Evolutionary conservation across 1,140 invertebrate genomes (phyloP).

Genomic region (Andrena cerasifolii): DNA sequence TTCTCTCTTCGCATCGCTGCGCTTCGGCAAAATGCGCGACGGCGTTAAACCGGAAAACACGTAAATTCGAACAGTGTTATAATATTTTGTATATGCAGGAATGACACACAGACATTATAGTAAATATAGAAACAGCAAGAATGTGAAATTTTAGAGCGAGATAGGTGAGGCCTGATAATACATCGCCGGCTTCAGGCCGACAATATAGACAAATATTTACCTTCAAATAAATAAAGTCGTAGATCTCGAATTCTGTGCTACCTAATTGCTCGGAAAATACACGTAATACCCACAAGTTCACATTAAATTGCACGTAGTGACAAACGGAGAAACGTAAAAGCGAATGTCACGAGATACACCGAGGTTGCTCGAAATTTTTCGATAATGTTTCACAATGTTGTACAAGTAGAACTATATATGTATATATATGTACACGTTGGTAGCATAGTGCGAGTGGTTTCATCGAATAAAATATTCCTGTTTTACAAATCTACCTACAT

Average conservation of each 20-base stretch:
- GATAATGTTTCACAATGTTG: neutral
- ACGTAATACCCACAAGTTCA: constrained; percentile 40
- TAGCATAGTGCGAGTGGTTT: constrained; percentile 14
- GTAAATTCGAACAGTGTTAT: constrained; percentile 23
- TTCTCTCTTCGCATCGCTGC: too few species aligned
- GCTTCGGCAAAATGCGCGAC: too few species aligned
- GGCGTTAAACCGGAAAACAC: constrained; percentile 18
- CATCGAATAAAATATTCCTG: constrained; percentile 18
- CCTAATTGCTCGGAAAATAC: constrained; percentile 48
- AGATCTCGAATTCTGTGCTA: constrained; percentile 64
- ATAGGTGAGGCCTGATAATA: constrained; percentile 9
- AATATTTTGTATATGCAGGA: constrained; percentile 65
- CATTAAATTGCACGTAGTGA: constrained; percentile 35
- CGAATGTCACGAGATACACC: constrained; percentile 3
- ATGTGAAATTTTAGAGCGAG: constrained; percentile 47
- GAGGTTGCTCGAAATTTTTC: constrained; percentile 19
- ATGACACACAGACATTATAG: constrained; percentile 60
- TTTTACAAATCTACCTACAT: constrained; percentile 43
- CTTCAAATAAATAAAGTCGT: constrained; percentile 54
- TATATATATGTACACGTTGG: too few species aligned
- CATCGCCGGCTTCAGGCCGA: constrained; percentile 44
- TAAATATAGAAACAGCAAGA: constrained; percentile 59
- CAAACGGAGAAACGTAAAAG: constrained; percentile 28
- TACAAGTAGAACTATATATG: constrained; percentile 6
- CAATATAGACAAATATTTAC: constrained; percentile 49